Evolutionary conservation across 2,888 invertebrate species (phyloP).

Genomic region (Tortrix viridana): DNA sequence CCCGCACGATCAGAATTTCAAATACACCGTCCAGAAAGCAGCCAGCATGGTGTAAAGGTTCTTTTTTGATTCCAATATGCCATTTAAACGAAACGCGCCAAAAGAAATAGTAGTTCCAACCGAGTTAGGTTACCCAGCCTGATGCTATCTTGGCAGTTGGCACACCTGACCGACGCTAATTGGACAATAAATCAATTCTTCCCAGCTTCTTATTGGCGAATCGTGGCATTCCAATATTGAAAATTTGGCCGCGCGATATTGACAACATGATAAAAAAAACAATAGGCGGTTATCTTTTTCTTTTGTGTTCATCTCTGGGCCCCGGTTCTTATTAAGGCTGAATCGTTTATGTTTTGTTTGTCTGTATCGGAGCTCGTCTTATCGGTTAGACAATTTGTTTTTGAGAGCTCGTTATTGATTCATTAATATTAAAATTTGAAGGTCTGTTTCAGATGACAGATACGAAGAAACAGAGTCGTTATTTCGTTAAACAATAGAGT

Average conservation of each 20-base stretch:
- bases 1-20: slow-evolving; percentile 80
- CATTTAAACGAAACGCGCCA: slow-evolving; percentile 79
- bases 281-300: slow-evolving; percentile 80
- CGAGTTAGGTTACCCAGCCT: slow-evolving; percentile 81
- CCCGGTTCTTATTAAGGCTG: slow-evolving; percentile 80
- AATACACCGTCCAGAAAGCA: slow-evolving; percentile 75
- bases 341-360: slow-evolving; percentile 77
- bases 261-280: slow-evolving; percentile 84
- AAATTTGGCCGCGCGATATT: slow-evolving; percentile 84
- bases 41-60: slow-evolving; percentile 79
- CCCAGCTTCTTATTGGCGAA: slow-evolving; percentile 84
- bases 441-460: slow-evolving; percentile 53
- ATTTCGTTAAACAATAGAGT: slow-evolving; percentile 22
- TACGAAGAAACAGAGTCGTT: slow-evolving; percentile 43
- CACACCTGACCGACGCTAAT: slow-evolving; percentile 85
- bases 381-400: slow-evolving; percentile 83
- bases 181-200: slow-evolving; percentile 85
- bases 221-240: slow-evolving; percentile 84
- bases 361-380: slow-evolving; percentile 67
- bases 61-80: slow-evolving; percentile 82
- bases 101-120: slow-evolving; percentile 79
- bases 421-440: slow-evolving; percentile 72
- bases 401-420: slow-evolving; percentile 78
- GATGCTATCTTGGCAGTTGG: slow-evolving; percentile 85
- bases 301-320: slow-evolving; percentile 81